These are phyloP conservation scores for Tuberolachnus salignus DNA, from an alignment of 2,888 invertebrate genomes.

Conservation along the genomic window DNA sequence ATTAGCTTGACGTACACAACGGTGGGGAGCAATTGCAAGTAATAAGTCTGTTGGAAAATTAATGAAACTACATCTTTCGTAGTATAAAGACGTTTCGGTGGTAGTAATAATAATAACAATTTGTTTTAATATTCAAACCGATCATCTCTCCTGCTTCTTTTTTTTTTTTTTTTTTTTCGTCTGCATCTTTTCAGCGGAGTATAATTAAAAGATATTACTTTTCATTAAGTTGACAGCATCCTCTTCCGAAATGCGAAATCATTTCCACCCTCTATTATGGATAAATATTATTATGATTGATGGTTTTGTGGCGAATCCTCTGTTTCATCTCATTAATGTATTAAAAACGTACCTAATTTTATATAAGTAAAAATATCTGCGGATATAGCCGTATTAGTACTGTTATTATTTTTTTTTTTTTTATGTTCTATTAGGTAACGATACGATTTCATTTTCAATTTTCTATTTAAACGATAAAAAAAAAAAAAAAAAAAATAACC, in stretches of 20 bases:
- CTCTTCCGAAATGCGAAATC: conserved; percentile 55
- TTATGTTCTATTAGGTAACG: no score
- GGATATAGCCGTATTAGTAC: background rate
- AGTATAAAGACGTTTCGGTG: conserved; percentile 55
- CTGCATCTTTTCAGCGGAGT: conserved; percentile 42
- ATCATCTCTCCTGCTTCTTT: conserved; percentile 51
- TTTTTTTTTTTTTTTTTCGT: conserved; percentile 7
- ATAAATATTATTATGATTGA: conserved; percentile 56
- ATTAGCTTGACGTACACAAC: conserved; percentile 52
- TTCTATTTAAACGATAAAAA: no score
- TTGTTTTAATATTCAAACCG: conserved; percentile 57
- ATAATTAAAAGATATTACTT: conserved; percentile 57
- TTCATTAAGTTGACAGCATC: conserved; percentile 57
- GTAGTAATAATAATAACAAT: conserved; percentile 56
- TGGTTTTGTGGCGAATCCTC: conserved; percentile 42
- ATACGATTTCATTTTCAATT: no score
- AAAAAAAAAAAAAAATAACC: no score
- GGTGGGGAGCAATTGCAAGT: conserved; percentile 52
- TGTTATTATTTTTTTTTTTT: no score
- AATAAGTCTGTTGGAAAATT: conserved; percentile 56
- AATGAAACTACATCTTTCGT: conserved; percentile 55
- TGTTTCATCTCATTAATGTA: conserved; percentile 48
- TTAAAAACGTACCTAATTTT: conserved; percentile 32
- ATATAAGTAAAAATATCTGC: conserved; percentile 21
- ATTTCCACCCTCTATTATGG: conserved; percentile 55